Evolutionary conservation across 2,113 vertebrate genomes (phyloP), one percentile per base, ranked within the genome.

Genomic region (Tyto alba): DNA sequence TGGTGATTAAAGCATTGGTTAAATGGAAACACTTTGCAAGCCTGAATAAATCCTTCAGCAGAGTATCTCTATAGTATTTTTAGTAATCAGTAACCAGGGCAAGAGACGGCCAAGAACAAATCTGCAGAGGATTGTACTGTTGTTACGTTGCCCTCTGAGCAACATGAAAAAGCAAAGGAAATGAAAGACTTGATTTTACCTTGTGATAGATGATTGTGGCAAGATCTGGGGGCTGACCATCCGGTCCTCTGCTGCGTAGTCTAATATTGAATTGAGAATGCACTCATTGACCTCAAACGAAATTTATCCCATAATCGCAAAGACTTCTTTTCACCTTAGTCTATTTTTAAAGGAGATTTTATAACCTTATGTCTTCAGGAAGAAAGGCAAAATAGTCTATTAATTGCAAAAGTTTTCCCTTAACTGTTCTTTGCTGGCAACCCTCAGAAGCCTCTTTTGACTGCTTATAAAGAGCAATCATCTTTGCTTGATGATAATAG

Each of bases 31-130:
- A 66, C 63, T 96, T 91, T 84, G 50, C 22, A 81, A 95, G 45
- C 76, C 68, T 53, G 87, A 95, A 90, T 93, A 97, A 96, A 95
- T 90, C 84, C 92, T 97, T 97, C 82, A 89, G 30, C 64, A 40
- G 76, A 85, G 79, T 77, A 72, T 87, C 67, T 81, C 60, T 80
- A 2, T 75, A 86, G 89, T 91, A 93, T 86, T 96, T 96, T 83
- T 50, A 91, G 60, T 57, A 84, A 68, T 88, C 68, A 67, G 12
- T 53, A 62, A 71, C 13, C 1, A 8, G 71, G 88, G 88, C 94
- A 94, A 55, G 59, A 71, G 73, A 63, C 32, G 11, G 62, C 91
- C n/a, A 59, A 50, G 67, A 90, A 89, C 84, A 91, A 89, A 94
- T 75, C 74, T 83, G 73, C 67, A 92, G 87, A 63, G 73, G 63